Evolutionary conservation across 1,140 invertebrate genomes (phyloP).

Genomic region (Chironomus striatipennis): DNA sequence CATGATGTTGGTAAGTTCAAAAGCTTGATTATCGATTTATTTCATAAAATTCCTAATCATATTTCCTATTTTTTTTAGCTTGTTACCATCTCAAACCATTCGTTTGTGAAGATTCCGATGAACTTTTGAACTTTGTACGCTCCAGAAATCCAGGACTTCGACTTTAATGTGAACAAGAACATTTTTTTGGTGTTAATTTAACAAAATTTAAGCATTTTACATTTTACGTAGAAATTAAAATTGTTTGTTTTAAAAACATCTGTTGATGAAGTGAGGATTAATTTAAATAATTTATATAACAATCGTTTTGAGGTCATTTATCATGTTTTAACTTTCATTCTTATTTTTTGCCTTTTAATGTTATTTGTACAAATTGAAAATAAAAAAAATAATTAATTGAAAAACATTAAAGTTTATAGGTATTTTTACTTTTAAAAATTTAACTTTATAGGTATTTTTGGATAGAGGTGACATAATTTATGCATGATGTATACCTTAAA

Average conservation of each 20-base stretch:
- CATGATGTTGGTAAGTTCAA: conserved; percentile 56
- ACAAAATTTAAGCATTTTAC: not conserved
- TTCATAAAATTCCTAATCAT: too few species aligned
- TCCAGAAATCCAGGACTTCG: conserved; percentile 75
- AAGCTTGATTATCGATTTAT: too few species aligned
- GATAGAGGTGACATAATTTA: too few species aligned
- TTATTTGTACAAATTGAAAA: conserved; percentile 14
- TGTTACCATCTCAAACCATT: conserved; percentile 87
- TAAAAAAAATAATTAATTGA: not conserved
- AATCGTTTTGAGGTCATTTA: not conserved
- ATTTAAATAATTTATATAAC: not conserved
- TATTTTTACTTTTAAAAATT: too few species aligned
- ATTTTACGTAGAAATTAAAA: too few species aligned
- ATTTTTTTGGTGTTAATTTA: not conserved
- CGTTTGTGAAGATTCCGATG: conserved; percentile 87
- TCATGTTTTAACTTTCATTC: not conserved
- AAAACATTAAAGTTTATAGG: not conserved
- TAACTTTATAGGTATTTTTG: too few species aligned
- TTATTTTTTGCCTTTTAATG: not conserved
- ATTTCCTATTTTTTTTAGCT: conserved; percentile 39
- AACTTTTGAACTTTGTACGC: conserved; percentile 81
- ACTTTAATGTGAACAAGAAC: conserved; percentile 48
- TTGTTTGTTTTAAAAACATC: not conserved
- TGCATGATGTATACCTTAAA: too few species aligned
- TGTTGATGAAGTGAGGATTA: not conserved